Percentiles rank a stretch among this genome's conserved stretches.
Evolutionary conservation across 2,888 invertebrate species (phyloP).

Genomic region (Calliphora vomitoria): DNA sequence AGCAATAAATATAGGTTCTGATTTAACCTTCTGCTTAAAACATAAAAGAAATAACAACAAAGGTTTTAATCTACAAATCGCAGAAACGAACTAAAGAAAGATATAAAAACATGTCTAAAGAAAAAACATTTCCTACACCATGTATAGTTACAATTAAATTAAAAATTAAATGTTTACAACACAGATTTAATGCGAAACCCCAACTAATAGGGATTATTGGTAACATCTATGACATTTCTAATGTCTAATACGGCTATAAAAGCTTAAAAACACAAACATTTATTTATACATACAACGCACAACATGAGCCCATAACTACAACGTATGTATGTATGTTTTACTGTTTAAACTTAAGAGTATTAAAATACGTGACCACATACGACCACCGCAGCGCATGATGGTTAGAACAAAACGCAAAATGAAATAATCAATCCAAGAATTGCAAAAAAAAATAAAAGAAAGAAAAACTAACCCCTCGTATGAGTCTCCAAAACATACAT

Average conservation of each 20-base stretch:
- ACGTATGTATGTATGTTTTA: not conserved
- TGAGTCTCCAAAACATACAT: too few species aligned
- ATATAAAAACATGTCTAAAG: not conserved
- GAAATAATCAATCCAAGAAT: conserved; percentile 57
- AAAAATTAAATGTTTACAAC: conserved; percentile 73
- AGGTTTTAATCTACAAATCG: conserved; percentile 19
- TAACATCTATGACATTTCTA: conserved; percentile 73
- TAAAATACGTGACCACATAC: conserved; percentile 74
- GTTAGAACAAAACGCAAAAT: conserved; percentile 60
- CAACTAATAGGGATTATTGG: conserved; percentile 75
- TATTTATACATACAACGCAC: not conserved
- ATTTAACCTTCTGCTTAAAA: conserved; percentile 32
- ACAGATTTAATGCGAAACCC: conserved; percentile 74
- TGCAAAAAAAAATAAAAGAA: conserved; percentile 28
- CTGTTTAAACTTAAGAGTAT: conserved; percentile 71
- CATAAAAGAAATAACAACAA: conserved; percentile 5
- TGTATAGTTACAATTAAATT: conserved; percentile 65
- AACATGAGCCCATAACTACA: not conserved
- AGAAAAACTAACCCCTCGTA: not conserved
- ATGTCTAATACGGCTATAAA: conserved; percentile 62
- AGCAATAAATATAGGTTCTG: conserved; percentile 38
- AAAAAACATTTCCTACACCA: conserved; percentile 62
- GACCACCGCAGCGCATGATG: conserved; percentile 62
- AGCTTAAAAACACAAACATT: conserved; percentile 46
- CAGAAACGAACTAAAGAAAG: not conserved